Evolutionary conservation across 1,140 invertebrate species (phyloP), one percentile per base, ranked within the genome.

Genomic region (Cepaea nemoralis): DNA sequence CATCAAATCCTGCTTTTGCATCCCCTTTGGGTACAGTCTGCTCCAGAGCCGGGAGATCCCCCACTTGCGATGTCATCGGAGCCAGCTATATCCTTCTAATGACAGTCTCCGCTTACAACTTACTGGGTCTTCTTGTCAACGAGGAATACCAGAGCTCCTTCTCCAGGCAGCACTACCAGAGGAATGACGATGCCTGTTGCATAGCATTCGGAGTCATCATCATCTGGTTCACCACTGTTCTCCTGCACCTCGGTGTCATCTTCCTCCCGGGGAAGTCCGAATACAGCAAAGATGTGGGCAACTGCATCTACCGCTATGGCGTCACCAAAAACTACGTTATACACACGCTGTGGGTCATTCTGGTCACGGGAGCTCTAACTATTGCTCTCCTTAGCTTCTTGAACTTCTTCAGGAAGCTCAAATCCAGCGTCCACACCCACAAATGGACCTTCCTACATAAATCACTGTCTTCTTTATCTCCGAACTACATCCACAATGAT

Each of bases 101-200:
- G 81, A 97, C 96, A 37, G 95, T 97, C 35, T 96, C 96, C n/a
- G 96, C 96, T 0, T 95, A 97, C 87, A 97, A 97, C 91, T 96
- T 97, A 94, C 93, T 97, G 83, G 97, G 96, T n/a, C 96, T 96
- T n/a, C 95, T 97, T 2, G 93, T 97, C 55, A 97, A 97, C 91
- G 96, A 97, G 91, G 96, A 95, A 69, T 96, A 96, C 10, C 94
- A 97, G 67, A 95, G 97, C 88, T 95, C 96, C 0, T 94, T 93
- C 81, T 83, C 77, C 35, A 63, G 69, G 33, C 71, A 83, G 24
- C 69, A 77, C 22, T 48, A 84, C 59, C 81, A 83, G 8, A 83
- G 35, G 31, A 75, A 24, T 27, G 74, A 59, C 8, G 79, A 88
- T 75, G 84, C 70, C 92, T 96, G 63, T 94, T 97, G 96, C 91